Base-by-base conservation (phyloP, 2,888 invertebrate species). In the Aphodius sticticus region DNA sequence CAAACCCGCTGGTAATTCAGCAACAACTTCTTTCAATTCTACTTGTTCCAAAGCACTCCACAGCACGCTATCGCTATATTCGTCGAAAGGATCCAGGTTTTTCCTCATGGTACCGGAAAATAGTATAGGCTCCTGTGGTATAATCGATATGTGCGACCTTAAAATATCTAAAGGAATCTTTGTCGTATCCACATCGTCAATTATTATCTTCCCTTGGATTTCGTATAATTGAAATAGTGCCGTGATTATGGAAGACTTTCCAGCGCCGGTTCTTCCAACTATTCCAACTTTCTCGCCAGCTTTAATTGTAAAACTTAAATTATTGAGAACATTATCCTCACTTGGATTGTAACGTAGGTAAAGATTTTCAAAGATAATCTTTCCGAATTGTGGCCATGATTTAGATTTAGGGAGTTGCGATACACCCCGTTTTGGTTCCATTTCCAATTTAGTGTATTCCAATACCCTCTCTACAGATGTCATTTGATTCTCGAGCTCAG, bases 41-140 rank as follows among this genome's bases (percentile, higher is more conserved):
- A 83, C 83, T 81, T 84, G 82, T 76, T 81, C 82, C 36, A 82
- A 70, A 69, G 82, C 79, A 36, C 77, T 77, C 82, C 82, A 82
- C 15, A 81, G 37, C 2, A 80, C 74, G 26, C 80, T 79, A 9
- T 83, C 76, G 0, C 92, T 91, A 86, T 94, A 95, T 86, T 94
- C 93, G 82, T 95, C 93, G 88, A 97, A 97, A 1, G 97, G 97
- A 90, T 97, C 97, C 80, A 98, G 91, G 90, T 98, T 98, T 86
- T 94, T 94, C 0, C 97, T 91, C 91, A 98, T 92, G 4, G 96
- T 94, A 70, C 97, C 97, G 0, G 96, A 95, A 90, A 98, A 96
- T 76, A 96, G 89, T 77, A 96, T 95, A 0, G 96, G 96, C 86
- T 96, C 96, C 88, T 96, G 96, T 0, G 96, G 96, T 78, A 96